Evolutionary conservation across 2,888 invertebrate genomes (phyloP), one percentile per base, ranked within the genome.

Genomic region (Netelia melanura): DNA sequence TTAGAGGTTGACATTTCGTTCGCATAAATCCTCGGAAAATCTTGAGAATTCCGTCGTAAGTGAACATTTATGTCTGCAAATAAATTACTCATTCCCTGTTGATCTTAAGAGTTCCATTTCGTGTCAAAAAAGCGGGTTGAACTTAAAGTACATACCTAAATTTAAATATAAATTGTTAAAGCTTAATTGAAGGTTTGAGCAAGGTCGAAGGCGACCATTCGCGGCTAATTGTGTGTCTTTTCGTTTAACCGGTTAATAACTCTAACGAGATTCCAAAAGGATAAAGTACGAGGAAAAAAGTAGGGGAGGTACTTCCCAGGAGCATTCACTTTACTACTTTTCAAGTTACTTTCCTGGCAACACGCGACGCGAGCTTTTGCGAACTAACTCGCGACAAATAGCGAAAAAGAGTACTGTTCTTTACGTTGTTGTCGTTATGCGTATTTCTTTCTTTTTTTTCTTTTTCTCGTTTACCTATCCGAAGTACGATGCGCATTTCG

Each of bases 291-390:
- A 30, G 64, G n/a, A 64, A 38, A 64, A 52, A 23, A 62, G 38
- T 8, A 43, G 44, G 14, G 14, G 38, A 38, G 54, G 54, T 21
- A 54, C 54, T 25, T 54, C 64, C 54, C 74, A 48, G 30, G 23
- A 61, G 23, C 21, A 11, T 61, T 44, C 23, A 17, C 67, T 71
- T 30, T n/a, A 48, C 56, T 52, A 52, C 68, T 61, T 52, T 68
- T 23, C 38, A 14, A 75, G 23, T 10, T 62, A 62, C 54, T 70
- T 70, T 65, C 58, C 25, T 70, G 62, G 72, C n/a, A 64, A 72
- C 75, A 78, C 81, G 68, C 74, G 54, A 77, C 65, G 67, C 65
- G 72, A 83, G 83, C 83, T 81, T 84, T 81, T 54, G 71, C 68
- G 72, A 48, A 38, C 48, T n/a, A 23, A 68, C 30, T 43, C 80